A percentile compares a stretch with the other conserved stretches of the same genome.
Evolutionary conservation across 2,113 vertebrate genomes (phyloP).

Genomic region (Menura novaehollandiae): DNA sequence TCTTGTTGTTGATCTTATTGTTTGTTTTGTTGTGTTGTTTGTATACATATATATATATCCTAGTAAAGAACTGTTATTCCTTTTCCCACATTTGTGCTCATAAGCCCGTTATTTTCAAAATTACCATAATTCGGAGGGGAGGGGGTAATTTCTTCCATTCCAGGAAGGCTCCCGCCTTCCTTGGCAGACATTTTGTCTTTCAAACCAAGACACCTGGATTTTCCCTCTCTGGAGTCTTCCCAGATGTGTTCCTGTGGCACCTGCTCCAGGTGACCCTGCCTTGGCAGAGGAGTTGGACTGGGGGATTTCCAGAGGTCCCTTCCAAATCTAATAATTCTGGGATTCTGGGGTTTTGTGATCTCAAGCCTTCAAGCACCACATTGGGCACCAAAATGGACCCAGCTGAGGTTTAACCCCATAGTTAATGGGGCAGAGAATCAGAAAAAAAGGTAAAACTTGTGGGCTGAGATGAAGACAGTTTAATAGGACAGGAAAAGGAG

Average conservation of each 20-base stretch:
- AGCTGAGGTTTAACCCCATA: background rate
- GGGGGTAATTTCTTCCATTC: too few relatives aligned
- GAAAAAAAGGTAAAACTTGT: background rate
- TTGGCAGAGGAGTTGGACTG: background rate
- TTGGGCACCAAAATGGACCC: background rate
- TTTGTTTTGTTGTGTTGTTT: too few relatives aligned
- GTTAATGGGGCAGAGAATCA: background rate
- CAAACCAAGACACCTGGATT: too few relatives aligned
- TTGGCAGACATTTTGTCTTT: too few relatives aligned
- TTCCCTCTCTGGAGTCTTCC: background rate
- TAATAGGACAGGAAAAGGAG: background rate
- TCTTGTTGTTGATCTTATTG: too few relatives aligned
- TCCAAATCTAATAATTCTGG: background rate
- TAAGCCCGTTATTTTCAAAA: too few relatives aligned
- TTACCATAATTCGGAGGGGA: too few relatives aligned
- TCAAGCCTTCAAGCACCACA: background rate
- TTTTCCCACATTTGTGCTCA: too few relatives aligned
- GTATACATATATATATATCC: too few relatives aligned
- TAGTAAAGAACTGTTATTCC: too few relatives aligned
- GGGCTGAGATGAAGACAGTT: background rate
- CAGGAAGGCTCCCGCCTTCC: too few relatives aligned
- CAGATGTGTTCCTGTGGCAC: background rate
- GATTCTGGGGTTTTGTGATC: background rate
- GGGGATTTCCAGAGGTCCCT: background rate
- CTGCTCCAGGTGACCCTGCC: background rate